phyloP scores from a whole-genome alignment of 2,797 vertebrate species.

The Cryptoblepharus egeriae region DNA sequence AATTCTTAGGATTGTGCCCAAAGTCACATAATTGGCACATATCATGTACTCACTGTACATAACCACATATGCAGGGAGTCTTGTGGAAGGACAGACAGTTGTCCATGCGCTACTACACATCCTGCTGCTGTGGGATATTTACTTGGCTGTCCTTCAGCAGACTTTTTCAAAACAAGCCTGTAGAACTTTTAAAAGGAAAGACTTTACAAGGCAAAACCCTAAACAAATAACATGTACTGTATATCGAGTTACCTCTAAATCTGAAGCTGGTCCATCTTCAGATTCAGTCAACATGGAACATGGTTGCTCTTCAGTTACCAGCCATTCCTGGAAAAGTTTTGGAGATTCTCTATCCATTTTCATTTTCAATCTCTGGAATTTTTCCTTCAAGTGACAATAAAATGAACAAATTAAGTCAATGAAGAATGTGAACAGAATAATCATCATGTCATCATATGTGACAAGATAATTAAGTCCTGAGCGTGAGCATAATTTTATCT shows the following conservation, averaged over 20 bases:
- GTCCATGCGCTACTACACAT: no score
- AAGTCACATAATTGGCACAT: no score
- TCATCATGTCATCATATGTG: conserved; percentile 45
- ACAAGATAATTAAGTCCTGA: conserved; percentile 45
- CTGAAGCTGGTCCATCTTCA: neutral
- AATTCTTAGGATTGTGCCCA: no score
- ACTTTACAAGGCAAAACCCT: neutral
- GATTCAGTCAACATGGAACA: conserved; percentile 12
- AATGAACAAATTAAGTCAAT: conserved; percentile 56
- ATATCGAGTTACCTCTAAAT: conserved; percentile 36
- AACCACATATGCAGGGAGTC: no score
- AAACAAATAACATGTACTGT: neutral
- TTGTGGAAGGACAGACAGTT: no score
- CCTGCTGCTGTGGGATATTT: no score
- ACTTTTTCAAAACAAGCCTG: neutral
- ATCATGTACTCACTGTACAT: no score
- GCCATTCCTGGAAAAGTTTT: conserved; percentile 13
- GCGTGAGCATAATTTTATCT: conserved; percentile 47
- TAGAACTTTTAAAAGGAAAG: neutral
- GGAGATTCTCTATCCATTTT: neutral
- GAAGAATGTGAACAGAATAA: conserved; percentile 45
- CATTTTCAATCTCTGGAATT: conserved; percentile 7
- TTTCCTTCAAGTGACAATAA: conserved; percentile 41
- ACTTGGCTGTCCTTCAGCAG: neutral
- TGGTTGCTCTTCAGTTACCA: neutral